Percentiles rank a stretch among this genome's conserved stretches.
These are phyloP conservation scores for Gymnoscopelus microlampas DNA, from an alignment of 2,797 vertebrate species.

Conservation along the genomic window DNA sequence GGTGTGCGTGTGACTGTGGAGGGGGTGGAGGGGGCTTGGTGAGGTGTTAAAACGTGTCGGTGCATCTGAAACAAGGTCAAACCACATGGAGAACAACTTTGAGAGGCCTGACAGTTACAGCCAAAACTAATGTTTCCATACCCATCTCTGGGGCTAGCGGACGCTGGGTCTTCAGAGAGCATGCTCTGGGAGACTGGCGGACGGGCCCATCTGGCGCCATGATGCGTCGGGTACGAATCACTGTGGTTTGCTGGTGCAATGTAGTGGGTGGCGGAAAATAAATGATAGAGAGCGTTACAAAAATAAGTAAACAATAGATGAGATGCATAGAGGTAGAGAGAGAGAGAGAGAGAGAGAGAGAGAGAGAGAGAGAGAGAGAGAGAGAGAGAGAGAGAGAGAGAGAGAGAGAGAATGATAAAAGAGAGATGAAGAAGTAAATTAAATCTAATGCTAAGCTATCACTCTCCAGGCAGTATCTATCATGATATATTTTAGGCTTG, in stretches of 20 bases:
- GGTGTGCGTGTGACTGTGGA: slow-evolving; percentile 2
- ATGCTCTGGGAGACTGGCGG: slow-evolving; percentile 40
- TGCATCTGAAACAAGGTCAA: slow-evolving; percentile 56
- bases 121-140: slow-evolving; percentile 52
- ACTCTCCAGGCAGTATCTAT: too few relatives aligned
- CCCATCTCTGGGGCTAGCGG: background rate
- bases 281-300: slow-evolving; percentile 27
- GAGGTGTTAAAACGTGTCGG: slow-evolving; percentile 2
- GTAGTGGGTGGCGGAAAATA: slow-evolving; percentile 57
- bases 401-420: too few relatives aligned
- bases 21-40: slow-evolving; percentile 7
- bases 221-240: slow-evolving; percentile 24
- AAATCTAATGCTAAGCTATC: too few relatives aligned
- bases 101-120: slow-evolving; percentile 9
- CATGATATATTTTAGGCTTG: too few relatives aligned
- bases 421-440: too few relatives aligned
- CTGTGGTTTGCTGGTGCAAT: slow-evolving; percentile 45
- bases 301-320: background rate
- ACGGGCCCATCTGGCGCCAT: slow-evolving; percentile 15
- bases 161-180: slow-evolving; percentile 28
- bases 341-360: slow-evolving; percentile 15
- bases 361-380: background rate
- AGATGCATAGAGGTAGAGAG: slow-evolving; percentile 17
- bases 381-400: too few relatives aligned
- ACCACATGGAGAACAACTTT: slow-evolving; percentile 53